phyloP scores from a whole-genome alignment of 1,140 invertebrate genomes.

The Copidosoma floridanum region DNA sequence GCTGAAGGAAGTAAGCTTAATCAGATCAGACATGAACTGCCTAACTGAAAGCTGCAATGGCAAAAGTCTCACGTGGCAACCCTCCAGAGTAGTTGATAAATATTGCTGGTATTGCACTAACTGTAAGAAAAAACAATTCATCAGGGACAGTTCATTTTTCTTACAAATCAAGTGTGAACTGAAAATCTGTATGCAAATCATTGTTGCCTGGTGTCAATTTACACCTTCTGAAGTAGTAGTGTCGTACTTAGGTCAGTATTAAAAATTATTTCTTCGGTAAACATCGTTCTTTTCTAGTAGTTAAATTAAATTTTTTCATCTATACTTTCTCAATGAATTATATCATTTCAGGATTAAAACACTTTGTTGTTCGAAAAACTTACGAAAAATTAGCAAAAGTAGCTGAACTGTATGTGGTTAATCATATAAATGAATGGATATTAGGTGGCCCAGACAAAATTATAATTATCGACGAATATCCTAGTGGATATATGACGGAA shows the following conservation, averaged over 20 bases:
- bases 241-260: slow-evolving; percentile 40
- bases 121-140: slow-evolving; percentile 50
- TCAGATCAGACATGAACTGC: slow-evolving; percentile 46
- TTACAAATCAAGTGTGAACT: slow-evolving; percentile 54
- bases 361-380: slow-evolving; percentile 50
- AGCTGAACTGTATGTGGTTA: slow-evolving; percentile 48
- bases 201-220: slow-evolving; percentile 56
- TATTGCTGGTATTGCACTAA: slow-evolving; percentile 54
- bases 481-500: slow-evolving; percentile 52
- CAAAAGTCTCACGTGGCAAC: slow-evolving; percentile 49
- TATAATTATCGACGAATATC: slow-evolving; percentile 57
- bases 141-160: slow-evolving; percentile 56
- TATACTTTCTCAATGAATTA: no score
- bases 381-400: slow-evolving; percentile 52
- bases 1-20: slow-evolving; percentile 55
- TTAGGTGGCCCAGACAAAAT: slow-evolving; percentile 51
- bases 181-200: slow-evolving; percentile 52
- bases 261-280: not conserved
- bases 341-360: slow-evolving; percentile 52
- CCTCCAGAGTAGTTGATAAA: slow-evolving; percentile 55
- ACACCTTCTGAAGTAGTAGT: slow-evolving; percentile 45
- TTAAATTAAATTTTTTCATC: slow-evolving; percentile 11
- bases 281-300: not conserved
- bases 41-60: slow-evolving; percentile 46
- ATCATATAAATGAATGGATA: slow-evolving; percentile 50